Base-by-base conservation (phyloP, 92 coral and sea anemone species). In the Epizoanthus rinbou region DNA sequence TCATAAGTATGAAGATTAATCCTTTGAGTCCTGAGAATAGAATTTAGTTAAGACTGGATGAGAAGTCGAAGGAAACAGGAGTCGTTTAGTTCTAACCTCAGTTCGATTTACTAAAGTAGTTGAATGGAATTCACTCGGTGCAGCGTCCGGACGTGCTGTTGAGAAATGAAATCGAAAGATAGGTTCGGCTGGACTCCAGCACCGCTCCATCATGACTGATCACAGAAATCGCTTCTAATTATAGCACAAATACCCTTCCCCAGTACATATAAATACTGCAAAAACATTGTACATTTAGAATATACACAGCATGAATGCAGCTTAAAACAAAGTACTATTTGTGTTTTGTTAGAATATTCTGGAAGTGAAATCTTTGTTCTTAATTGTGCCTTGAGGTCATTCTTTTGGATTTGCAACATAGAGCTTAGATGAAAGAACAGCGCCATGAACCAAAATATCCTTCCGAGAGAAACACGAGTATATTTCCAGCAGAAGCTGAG, bases 291-390 rank as follows among this genome's bases (percentile, higher is more conserved):
- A 50, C 54, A 0, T 18, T 65, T 50, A 50, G 1, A 1, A 18
- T 28, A 37, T 14, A 37, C 43, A 24, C 71, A 67, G 73, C 73
- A 33, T 33, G 73, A 67, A 64, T 25, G 69, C 39, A 64, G 69
- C 41, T 25, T 50, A 50, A 9, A 50, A 43, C 50, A 43, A 43
- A 43, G 31, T 1, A 37, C 54, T 50, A 50, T 50, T 50, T 50
- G 8, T 10, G 54, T 10, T 50, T 50, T 50, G 14, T 9, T 50
- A 50, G 16, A 50, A 50, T 50, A 50, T 50, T 50, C 54, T 10
- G 15, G 54, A 50, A 13, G 13, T 50, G 54, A 50, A 50, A 9
- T 50, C 54, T 50, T 50, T 9, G 15, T 50, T 50, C 2, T 11
- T n/a, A n/a, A n/a, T n/a, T 50, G 54, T 50, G 54, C 15, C 54